phyloP scores from a whole-genome alignment of 2,797 vertebrate species.

The Mallotus villosus region DNA sequence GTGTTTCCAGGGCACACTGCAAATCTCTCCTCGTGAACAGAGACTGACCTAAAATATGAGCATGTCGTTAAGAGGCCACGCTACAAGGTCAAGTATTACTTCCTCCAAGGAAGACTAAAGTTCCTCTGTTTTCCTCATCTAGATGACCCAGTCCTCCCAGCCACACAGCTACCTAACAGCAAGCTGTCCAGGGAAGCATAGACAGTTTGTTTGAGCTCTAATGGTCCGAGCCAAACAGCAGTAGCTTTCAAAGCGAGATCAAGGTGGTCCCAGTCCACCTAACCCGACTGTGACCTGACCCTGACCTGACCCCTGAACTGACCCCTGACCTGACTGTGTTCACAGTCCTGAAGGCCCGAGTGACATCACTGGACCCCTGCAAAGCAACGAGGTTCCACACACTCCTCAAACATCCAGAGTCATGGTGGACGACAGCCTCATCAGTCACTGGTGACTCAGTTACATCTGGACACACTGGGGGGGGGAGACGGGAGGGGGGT shows the following conservation, averaged over 20 bases:
- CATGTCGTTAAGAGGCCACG: slow-evolving; percentile 66
- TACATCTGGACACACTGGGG: background rate
- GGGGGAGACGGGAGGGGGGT: background rate
- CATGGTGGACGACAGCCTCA: background rate
- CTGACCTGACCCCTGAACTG: slow-evolving; percentile 2
- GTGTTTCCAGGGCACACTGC: no score
- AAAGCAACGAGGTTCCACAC: slow-evolving; percentile 8
- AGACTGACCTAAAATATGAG: slow-evolving; percentile 66
- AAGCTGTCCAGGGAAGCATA: slow-evolving; percentile 36
- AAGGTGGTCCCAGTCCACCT: slow-evolving; percentile 33
- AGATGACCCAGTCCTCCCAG: slow-evolving; percentile 45
- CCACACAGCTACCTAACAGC: slow-evolving; percentile 20
- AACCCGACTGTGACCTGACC: slow-evolving; percentile 10
- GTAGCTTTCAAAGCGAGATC: slow-evolving; percentile 38
- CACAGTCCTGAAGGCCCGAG: slow-evolving; percentile 13
- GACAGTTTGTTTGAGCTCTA: slow-evolving; percentile 43
- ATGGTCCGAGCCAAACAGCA: slow-evolving; percentile 52
- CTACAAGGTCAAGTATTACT: slow-evolving; percentile 62
- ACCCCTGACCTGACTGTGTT: slow-evolving; percentile 6
- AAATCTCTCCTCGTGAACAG: slow-evolving; percentile 48
- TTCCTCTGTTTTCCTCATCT: slow-evolving; percentile 74
- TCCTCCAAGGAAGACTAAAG: slow-evolving; percentile 60
- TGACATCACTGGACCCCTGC: slow-evolving; percentile 13
- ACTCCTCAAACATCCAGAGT: slow-evolving; percentile 9
- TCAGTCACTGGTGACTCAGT: slow-evolving; percentile 3